phyloP scores from a whole-genome alignment of 2,797 vertebrate species.

The Malurus leucopterus region DNA sequence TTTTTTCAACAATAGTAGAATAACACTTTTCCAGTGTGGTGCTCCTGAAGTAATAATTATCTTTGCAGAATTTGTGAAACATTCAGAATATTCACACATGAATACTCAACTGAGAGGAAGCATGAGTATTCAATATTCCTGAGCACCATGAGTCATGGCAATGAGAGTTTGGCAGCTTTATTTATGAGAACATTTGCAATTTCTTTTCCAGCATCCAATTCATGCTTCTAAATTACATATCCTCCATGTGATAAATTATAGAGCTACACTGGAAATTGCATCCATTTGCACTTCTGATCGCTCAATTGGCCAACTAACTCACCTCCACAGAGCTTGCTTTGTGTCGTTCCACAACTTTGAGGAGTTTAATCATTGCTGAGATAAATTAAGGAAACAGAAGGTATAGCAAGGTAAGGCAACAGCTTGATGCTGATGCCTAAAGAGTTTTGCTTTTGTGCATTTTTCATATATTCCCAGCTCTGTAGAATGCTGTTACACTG shows the following conservation, averaged over 20 bases:
- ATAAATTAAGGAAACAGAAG: neutral
- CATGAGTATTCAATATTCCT: conserved; percentile 26
- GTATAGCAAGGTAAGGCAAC: neutral
- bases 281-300: conserved; percentile 32
- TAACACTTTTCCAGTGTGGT: conserved; percentile 5
- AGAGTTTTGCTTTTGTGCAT: neutral
- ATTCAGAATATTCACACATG: conserved; percentile 48
- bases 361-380: neutral
- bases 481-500: neutral
- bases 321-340: neutral
- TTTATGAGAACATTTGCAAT: conserved; percentile 54
- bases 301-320: conserved; percentile 16
- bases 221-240: conserved; percentile 35
- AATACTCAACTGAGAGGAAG: conserved; percentile 10
- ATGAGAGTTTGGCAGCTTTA: conserved; percentile 48
- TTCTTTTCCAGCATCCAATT: conserved; percentile 34
- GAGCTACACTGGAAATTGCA: conserved; percentile 6
- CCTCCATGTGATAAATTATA: conserved; percentile 31
- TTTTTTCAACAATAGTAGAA: neutral
- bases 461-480: neutral
- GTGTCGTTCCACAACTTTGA: neutral
- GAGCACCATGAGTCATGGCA: conserved; percentile 37
- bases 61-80: conserved; percentile 45
- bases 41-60: conserved; percentile 43
- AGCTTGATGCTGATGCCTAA: neutral